A percentile compares a stretch with the other conserved stretches of the same genome.
Conservation (phyloP, 2,113 vertebrate genomes). For the Thalassarche chlororhynchos region DNA sequence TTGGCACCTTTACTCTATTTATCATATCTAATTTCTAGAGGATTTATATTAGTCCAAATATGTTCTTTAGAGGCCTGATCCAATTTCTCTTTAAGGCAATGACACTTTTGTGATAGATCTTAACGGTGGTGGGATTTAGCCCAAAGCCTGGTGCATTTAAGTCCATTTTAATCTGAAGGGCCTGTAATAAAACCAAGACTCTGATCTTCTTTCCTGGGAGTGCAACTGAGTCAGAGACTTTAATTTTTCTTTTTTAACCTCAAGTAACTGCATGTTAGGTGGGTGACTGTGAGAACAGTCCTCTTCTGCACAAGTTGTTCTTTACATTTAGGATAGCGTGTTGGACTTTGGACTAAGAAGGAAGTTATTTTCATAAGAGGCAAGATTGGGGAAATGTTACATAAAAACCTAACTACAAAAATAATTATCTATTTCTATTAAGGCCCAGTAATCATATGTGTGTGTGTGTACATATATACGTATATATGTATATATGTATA, state of each 20-base stretch:
- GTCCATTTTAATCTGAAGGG: constrained; percentile 13
- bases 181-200: constrained; percentile 19
- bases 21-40: constrained; percentile 28
- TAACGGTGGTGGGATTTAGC: constrained; percentile 18
- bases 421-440: not conserved
- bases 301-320: not conserved
- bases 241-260: not conserved
- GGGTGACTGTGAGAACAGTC: not conserved
- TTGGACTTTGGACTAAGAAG: not conserved
- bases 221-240: not conserved
- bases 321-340: not conserved
- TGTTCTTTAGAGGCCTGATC: not conserved
- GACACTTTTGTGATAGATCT: not conserved
- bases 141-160: constrained; percentile 21
- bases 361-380: not conserved
- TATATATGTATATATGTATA: not conserved
- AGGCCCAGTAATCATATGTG: not conserved
- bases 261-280: not conserved
- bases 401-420: not conserved
- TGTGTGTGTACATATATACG: not conserved
- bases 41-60: constrained; percentile 21
- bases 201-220: constrained; percentile 6
- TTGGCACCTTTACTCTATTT: not conserved
- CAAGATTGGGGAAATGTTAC: not conserved
- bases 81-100: constrained; percentile 17